These are phyloP conservation scores for Ectropis grisescens DNA, from an alignment of 1,140 invertebrate genomes.

Conservation along the genomic window DNA sequence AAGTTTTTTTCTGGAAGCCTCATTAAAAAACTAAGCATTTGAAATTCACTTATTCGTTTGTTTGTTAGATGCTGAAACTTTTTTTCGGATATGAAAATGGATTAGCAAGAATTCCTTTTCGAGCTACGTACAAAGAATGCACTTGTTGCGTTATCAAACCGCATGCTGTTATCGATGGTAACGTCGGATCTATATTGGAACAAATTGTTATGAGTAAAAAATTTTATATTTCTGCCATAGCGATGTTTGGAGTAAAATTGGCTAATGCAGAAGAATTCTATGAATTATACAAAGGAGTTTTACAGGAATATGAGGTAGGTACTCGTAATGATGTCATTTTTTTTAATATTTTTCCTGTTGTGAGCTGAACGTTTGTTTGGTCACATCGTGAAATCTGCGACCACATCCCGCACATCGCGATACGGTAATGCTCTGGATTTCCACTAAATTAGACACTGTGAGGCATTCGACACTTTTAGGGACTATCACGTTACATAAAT, in stretches of 20 bases:
- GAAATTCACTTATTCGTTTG: too few species aligned
- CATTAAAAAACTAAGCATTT: too few species aligned
- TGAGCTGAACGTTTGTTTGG: too few species aligned
- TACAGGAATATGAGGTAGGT: slow-evolving; percentile 83
- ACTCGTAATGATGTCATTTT: too few species aligned
- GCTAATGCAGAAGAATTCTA: slow-evolving; percentile 90
- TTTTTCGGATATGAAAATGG: slow-evolving; percentile 72
- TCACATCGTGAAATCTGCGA: too few species aligned
- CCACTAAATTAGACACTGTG: too few species aligned
- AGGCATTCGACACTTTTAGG: too few species aligned
- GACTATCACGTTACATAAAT: too few species aligned
- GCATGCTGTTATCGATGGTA: slow-evolving; percentile 83
- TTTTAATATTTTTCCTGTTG: slow-evolving; percentile 5
- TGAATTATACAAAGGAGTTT: slow-evolving; percentile 92
- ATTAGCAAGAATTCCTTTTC: slow-evolving; percentile 58
- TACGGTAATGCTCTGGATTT: too few species aligned
- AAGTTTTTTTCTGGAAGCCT: too few species aligned
- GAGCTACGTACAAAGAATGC: slow-evolving; percentile 75
- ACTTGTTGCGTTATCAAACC: slow-evolving; percentile 95
- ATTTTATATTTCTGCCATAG: slow-evolving; percentile 84
- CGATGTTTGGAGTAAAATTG: slow-evolving; percentile 83
- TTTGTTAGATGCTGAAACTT: slow-evolving; percentile 73
- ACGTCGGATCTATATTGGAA: slow-evolving; percentile 80
- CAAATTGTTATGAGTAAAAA: slow-evolving; percentile 79
- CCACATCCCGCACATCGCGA: too few species aligned